These are phyloP conservation scores for Achlya flavicornis DNA, from an alignment of 2,888 invertebrate species.

Conservation along the genomic window DNA sequence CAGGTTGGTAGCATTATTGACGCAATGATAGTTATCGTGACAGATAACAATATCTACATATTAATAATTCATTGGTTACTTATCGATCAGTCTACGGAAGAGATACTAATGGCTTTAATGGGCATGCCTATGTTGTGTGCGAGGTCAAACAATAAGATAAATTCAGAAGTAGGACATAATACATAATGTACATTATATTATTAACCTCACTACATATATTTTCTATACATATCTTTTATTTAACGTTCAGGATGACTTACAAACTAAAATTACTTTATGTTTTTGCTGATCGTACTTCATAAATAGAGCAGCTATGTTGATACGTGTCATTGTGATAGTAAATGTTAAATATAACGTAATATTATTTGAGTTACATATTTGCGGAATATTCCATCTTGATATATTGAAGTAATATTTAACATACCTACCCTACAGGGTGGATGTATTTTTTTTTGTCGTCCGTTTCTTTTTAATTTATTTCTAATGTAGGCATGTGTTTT, in stretches of 20 bases:
- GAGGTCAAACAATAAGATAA: neutral
- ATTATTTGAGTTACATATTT: conserved; percentile 1
- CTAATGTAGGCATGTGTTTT: no score
- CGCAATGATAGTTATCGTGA: neutral
- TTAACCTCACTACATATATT: no score
- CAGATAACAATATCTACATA: neutral
- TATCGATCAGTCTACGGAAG: neutral
- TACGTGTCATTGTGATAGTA: conserved; percentile 8
- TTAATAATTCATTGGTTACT: neutral
- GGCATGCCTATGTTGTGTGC: neutral
- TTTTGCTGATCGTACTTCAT: conserved; percentile 31
- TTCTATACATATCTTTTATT: no score
- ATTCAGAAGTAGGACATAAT: neutral
- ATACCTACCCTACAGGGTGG: conserved; percentile 1
- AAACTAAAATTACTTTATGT: neutral
- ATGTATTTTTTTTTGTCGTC: neutral
- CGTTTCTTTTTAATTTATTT: no score
- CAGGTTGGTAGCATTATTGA: neutral
- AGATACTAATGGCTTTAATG: neutral
- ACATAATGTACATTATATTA: no score
- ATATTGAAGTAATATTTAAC: neutral
- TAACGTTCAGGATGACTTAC: neutral
- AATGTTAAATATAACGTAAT: conserved; percentile 10
- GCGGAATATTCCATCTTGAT: conserved; percentile 7
- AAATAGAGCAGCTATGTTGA: conserved; percentile 35